Evolutionary conservation across 2,888 invertebrate genomes (phyloP).

Genomic region (Torymus texanus): DNA sequence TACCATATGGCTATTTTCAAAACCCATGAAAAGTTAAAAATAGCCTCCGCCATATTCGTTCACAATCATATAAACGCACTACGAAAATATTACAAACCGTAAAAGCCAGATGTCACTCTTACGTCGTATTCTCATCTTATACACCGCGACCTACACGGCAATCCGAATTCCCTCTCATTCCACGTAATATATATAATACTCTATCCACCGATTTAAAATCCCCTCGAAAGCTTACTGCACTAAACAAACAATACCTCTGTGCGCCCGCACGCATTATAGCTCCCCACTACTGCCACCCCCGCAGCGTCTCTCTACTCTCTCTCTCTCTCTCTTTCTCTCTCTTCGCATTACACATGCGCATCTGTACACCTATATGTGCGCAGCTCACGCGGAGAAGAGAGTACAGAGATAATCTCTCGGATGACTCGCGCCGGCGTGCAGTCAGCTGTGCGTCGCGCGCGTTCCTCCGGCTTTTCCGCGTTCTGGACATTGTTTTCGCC

Average conservation of each 20-base stretch:
- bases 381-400: background rate
- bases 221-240: background rate
- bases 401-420: constrained; percentile 41
- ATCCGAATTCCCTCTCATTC: too few relatives aligned
- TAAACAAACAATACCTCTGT: constrained; percentile 21
- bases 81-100: too few relatives aligned
- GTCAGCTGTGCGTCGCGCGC: constrained; percentile 48
- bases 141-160: too few relatives aligned
- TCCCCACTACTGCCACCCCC: constrained; percentile 27
- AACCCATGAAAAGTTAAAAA: too few relatives aligned
- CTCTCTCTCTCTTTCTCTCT: constrained; percentile 15
- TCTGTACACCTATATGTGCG: constrained; percentile 18
- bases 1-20: too few relatives aligned
- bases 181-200: too few relatives aligned
- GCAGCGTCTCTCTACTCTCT: constrained; percentile 14
- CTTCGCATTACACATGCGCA: constrained; percentile 27
- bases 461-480: constrained; percentile 44
- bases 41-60: too few relatives aligned
- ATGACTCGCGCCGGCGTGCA: constrained; percentile 13
- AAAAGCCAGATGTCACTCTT: too few relatives aligned
- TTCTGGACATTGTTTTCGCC: constrained; percentile 53
- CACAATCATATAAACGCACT: too few relatives aligned
- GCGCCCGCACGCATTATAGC: constrained; percentile 3
- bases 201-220: background rate
- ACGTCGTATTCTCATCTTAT: too few relatives aligned